Evolutionary conservation across 2,888 invertebrate genomes (phyloP).

Genomic region (Chesias legatella): DNA sequence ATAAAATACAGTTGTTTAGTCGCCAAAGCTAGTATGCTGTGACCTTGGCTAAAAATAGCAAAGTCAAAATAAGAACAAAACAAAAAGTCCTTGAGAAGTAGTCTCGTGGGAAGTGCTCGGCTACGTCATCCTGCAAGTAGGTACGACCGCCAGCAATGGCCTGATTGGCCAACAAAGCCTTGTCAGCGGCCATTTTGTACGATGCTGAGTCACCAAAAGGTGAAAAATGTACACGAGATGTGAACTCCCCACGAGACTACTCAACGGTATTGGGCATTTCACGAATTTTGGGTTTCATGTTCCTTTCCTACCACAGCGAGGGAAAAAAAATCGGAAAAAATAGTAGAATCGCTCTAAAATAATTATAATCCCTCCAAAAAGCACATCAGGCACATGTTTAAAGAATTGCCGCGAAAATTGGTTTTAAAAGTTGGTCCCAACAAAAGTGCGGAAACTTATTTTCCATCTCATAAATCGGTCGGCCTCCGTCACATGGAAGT

Average conservation of each 20-base stretch:
- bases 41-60: conserved; percentile 42
- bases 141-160: conserved; percentile 55
- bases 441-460: conserved; percentile 51
- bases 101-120: conserved; percentile 73
- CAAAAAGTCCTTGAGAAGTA: conserved; percentile 77
- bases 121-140: conserved; percentile 69
- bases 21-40: conserved; percentile 1
- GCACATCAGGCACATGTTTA: conserved; percentile 5
- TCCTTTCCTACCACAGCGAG: conserved; percentile 61
- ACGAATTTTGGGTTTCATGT: conserved; percentile 79
- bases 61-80: conserved; percentile 59
- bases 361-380: conserved; percentile 24
- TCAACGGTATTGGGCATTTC: conserved; percentile 81
- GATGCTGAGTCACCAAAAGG: conserved; percentile 82
- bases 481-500: conserved; percentile 47
- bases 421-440: conserved; percentile 50
- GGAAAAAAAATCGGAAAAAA: conserved; percentile 42
- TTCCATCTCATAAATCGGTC: conserved; percentile 37
- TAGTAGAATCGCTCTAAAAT: conserved; percentile 35
- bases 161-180: conserved; percentile 75
- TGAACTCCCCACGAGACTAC: conserved; percentile 82
- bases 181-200: conserved; percentile 83
- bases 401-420: conserved; percentile 49
- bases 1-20: background rate
- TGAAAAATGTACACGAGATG: conserved; percentile 82